Conservation (phyloP, 1,140 invertebrate species). For the Plutomurus gul region DNA sequence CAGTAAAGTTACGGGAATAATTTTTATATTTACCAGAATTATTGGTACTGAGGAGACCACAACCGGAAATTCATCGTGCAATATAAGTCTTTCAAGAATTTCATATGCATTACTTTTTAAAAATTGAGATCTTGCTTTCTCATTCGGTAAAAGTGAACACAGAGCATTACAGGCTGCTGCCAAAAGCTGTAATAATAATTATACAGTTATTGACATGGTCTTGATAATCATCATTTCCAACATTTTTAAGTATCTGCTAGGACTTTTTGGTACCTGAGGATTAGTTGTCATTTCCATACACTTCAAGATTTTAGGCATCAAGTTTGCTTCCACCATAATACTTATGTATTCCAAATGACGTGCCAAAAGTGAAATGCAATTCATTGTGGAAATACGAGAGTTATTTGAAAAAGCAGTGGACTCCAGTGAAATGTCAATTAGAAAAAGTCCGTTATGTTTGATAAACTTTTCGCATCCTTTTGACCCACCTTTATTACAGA, state of each 20-base stretch:
- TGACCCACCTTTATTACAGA: not conserved
- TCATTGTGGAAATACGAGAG: conserved; percentile 34
- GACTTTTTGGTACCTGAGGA: conserved; percentile 29
- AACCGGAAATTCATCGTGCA: conserved; percentile 41
- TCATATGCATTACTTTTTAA: conserved; percentile 25
- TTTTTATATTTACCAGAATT: conserved; percentile 38
- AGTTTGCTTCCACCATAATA: not conserved
- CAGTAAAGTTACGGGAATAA: not conserved
- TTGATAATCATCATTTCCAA: no score
- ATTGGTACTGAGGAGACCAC: conserved; percentile 31
- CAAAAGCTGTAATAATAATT: conserved; percentile 16
- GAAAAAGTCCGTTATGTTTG: not conserved
- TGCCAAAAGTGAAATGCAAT: conserved; percentile 22
- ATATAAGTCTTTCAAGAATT: conserved; percentile 3
- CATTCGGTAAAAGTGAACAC: not conserved
- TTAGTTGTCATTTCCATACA: conserved; percentile 1
- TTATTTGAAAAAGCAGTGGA: conserved; percentile 24
- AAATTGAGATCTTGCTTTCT: conserved; percentile 16
- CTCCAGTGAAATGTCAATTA: not conserved
- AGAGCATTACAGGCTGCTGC: conserved; percentile 27
- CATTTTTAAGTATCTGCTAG: no score
- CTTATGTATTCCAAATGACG: not conserved
- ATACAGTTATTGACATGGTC: no score
- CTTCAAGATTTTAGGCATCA: conserved; percentile 7
- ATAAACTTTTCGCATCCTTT: conserved; percentile 30